Conservation (phyloP, 2,113 vertebrate genomes). For the Pygathrix nemaeus region DNA sequence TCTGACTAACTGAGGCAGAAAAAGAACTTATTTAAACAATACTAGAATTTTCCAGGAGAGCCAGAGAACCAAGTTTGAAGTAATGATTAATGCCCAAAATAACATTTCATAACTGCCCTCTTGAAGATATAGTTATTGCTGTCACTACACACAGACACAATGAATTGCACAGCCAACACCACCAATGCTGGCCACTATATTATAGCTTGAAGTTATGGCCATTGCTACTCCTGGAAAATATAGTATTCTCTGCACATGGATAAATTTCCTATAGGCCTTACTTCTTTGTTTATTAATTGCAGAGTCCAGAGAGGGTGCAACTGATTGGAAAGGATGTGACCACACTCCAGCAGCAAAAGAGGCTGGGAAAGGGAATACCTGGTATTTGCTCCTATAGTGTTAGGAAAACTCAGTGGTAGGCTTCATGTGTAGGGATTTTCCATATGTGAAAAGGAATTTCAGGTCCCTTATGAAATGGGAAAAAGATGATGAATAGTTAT, state of each 20-base stretch:
- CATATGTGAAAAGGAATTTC: neutral
- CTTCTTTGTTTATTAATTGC: neutral
- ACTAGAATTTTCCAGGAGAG: neutral
- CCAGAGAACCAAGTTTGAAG: neutral
- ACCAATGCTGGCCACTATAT: neutral
- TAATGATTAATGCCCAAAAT: neutral
- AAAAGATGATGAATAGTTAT: neutral
- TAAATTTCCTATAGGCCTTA: neutral
- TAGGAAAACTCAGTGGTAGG: neutral
- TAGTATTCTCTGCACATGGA: neutral
- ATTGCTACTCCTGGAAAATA: conserved; percentile 5
- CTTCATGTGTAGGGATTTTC: neutral
- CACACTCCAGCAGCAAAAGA: neutral
- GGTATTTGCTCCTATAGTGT: neutral
- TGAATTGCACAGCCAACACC: neutral
- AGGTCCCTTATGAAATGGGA: neutral
- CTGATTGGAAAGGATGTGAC: neutral
- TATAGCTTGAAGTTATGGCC: neutral
- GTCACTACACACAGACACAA: neutral
- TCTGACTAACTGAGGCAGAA: conserved; percentile 1
- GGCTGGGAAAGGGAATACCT: neutral
- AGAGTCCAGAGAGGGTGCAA: conserved; percentile 24
- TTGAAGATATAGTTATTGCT: neutral
- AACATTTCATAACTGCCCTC: neutral
- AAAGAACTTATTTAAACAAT: neutral